phyloP scores from a whole-genome alignment of 2,888 invertebrate genomes.

The Clepsis dumicolana region DNA sequence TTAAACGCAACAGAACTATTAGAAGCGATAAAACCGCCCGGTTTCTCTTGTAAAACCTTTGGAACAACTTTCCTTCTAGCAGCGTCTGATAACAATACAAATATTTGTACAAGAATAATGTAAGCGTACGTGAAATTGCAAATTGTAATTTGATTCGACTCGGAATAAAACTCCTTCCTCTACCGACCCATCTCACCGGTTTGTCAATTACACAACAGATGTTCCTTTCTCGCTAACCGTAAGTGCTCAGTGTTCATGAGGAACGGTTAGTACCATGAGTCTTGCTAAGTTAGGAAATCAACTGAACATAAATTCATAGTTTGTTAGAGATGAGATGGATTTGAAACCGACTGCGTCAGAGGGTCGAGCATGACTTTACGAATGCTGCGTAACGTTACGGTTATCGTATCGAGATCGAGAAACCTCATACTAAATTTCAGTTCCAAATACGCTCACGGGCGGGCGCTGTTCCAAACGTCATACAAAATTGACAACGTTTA shows the following conservation, averaged over 20 bases:
- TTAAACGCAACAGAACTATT: too few species aligned
- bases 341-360: too few species aligned
- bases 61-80: background rate
- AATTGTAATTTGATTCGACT: constrained; percentile 6
- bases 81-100: background rate
- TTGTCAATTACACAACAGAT: constrained; percentile 23
- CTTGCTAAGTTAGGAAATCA: background rate
- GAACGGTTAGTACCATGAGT: background rate
- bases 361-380: too few species aligned
- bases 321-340: background rate
- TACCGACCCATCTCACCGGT: constrained; percentile 17
- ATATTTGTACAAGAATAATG: too few species aligned
- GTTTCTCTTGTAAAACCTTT: background rate
- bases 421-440: too few species aligned
- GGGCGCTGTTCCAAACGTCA: too few species aligned
- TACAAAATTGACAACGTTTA: too few species aligned
- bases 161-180: constrained; percentile 29
- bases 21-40: too few species aligned
- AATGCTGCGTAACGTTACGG: too few species aligned
- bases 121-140: background rate
- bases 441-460: too few species aligned
- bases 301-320: background rate
- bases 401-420: too few species aligned
- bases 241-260: background rate
- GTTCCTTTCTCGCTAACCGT: background rate